phyloP scores from a whole-genome alignment of 2,888 invertebrate genomes.

The Linnaemya tessellans region DNA sequence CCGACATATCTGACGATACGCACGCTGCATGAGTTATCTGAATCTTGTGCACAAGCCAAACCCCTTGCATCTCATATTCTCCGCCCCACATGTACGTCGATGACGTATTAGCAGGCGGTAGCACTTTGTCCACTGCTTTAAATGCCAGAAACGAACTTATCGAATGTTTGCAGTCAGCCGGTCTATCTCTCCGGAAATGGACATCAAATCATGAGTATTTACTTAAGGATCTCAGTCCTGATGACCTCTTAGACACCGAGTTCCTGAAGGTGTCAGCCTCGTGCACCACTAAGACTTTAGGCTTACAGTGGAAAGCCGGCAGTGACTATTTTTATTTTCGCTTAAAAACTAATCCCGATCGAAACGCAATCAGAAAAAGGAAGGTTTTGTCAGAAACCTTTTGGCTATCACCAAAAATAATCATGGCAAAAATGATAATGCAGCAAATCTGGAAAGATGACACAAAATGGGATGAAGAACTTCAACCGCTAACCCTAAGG shows the following conservation, averaged over 20 bases:
- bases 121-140: not conserved
- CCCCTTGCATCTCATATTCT: slow-evolving; percentile 42
- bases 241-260: slow-evolving; percentile 20
- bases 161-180: slow-evolving; percentile 9
- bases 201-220: slow-evolving; percentile 22
- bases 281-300: slow-evolving; percentile 22
- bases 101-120: no score
- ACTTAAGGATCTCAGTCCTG: not conserved
- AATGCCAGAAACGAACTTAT: slow-evolving; percentile 13
- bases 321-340: slow-evolving; percentile 32
- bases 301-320: slow-evolving; percentile 20
- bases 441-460: slow-evolving; percentile 24
- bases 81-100: slow-evolving; percentile 24
- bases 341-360: not conserved
- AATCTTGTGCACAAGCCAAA: slow-evolving; percentile 4
- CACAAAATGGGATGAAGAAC: slow-evolving; percentile 4
- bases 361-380: not conserved
- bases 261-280: slow-evolving; percentile 29
- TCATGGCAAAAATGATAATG: no score
- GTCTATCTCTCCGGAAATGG: slow-evolving; percentile 37
- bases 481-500: not conserved
- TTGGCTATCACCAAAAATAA: no score
- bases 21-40: slow-evolving; percentile 50
- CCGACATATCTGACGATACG: slow-evolving; percentile 62
- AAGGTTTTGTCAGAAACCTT: not conserved